Evolutionary conservation across 2,113 vertebrate genomes (phyloP), one percentile per base, ranked within the genome.

Genomic region (Hippocampus abdominalis): DNA sequence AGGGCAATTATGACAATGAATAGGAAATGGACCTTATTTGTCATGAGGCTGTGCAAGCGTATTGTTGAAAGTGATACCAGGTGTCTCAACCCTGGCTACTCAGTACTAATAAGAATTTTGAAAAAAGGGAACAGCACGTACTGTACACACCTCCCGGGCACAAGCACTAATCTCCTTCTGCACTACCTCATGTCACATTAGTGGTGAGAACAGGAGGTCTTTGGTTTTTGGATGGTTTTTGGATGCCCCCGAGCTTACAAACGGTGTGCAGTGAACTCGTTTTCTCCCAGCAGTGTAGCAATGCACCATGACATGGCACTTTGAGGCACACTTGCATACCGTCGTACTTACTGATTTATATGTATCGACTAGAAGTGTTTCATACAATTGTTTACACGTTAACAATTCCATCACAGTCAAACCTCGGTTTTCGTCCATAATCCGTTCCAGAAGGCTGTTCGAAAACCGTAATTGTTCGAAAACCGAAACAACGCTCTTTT

Each of bases 141-240:
- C 27, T 60, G 54, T 57, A 57, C 54, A 25, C 25, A 32, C 57
- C 57, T 60, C 57, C 57, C 8, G 32, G 57, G 57, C 27, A 32
- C 57, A 32, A 60, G 15, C 57, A 18, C 27, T 29, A 16, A 32
- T 60, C 27, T 60, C 16, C 13, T 60, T 60, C 27, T 60, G 27
- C 27, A 32, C 57, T 16, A 60, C 27, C 57, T 32, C 57, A 29
- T 60, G 57, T 60, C 57, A 60, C 57, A 60, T 60, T 60, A 60
- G 32, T 32, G 57, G 57, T 32, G 57, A 60, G 57, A 60, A 60
- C 57, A 60, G 15, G 27, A 60, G 57, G 57, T 60, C 57, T 15
- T 32, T 16, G 27, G 27, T 60, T 60, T 60, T 8, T 8, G 15
- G 32, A 32, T 18, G 27, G 27, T 18, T 29, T 23, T 8, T 13